Conservation (phyloP, 2,888 invertebrate genomes). For the Tolmerus cingulatus region DNA sequence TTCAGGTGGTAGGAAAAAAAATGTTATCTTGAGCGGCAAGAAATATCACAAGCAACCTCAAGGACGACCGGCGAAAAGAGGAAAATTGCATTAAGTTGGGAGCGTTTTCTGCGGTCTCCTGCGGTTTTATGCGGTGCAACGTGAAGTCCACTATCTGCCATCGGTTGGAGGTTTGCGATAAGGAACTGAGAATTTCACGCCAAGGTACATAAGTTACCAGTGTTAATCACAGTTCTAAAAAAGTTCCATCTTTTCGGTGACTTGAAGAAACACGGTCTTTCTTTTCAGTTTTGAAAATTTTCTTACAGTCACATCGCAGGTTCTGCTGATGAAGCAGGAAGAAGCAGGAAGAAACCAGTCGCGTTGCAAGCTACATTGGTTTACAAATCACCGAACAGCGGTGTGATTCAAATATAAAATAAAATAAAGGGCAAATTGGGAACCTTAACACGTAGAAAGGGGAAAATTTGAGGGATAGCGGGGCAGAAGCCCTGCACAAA, state of each 20-base stretch:
- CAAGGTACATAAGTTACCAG: slow-evolving; percentile 17
- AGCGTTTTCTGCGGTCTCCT: neutral
- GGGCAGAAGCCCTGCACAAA: neutral
- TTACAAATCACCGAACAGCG: slow-evolving; percentile 43
- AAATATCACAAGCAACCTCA: slow-evolving; percentile 23
- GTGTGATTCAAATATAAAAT: slow-evolving; percentile 47
- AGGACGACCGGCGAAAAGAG: slow-evolving; percentile 10
- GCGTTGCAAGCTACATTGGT: neutral
- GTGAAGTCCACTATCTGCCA: neutral
- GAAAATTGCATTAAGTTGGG: slow-evolving; percentile 23
- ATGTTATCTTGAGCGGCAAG: neutral
- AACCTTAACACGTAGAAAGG: slow-evolving; percentile 34
- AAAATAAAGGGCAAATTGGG: slow-evolving; percentile 28
- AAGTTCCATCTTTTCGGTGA: neutral
- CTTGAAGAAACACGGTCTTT: neutral
- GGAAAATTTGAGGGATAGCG: neutral
- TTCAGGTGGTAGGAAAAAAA: neutral
- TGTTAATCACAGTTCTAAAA: slow-evolving; percentile 28
- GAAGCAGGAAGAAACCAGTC: neutral
- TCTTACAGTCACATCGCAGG: neutral
- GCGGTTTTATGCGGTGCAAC: neutral
- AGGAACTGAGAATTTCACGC: neutral
- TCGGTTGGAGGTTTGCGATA: neutral
- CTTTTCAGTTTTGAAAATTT: neutral
- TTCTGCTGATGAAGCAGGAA: neutral